Evolutionary conservation across 2,797 vertebrate species (phyloP).

Genomic region (Falco cherrug): DNA sequence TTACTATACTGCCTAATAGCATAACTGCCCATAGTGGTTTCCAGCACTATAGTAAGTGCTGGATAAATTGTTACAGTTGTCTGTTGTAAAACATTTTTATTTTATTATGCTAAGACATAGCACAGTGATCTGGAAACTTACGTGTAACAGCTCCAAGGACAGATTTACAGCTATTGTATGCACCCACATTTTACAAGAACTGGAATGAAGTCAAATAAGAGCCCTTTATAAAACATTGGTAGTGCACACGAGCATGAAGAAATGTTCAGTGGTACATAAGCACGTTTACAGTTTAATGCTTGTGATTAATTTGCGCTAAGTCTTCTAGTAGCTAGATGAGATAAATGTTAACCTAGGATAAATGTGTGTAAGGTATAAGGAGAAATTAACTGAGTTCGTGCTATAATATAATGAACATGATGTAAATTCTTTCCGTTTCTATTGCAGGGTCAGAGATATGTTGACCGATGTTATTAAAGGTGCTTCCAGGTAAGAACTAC

Average conservation of each 20-base stretch:
- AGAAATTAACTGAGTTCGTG: not conserved
- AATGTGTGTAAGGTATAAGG: not conserved
- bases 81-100: not conserved
- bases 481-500: slow-evolving; percentile 85
- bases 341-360: not conserved
- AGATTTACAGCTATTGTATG: not conserved
- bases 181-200: not conserved
- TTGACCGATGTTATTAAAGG: slow-evolving; percentile 88
- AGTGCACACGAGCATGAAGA: not conserved
- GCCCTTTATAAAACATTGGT: not conserved
- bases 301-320: not conserved
- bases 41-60: not conserved
- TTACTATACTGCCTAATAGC: not conserved
- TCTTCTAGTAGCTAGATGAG: not conserved
- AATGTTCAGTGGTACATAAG: not conserved
- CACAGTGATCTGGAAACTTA: not conserved
- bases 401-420: not conserved
- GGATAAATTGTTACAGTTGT: not conserved
- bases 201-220: not conserved
- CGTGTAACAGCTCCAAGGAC: not conserved
- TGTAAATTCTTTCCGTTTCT: slow-evolving; percentile 8
- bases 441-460: slow-evolving; percentile 90
- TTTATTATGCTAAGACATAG: not conserved
- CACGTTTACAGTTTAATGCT: not conserved
- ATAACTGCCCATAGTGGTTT: not conserved